Conservation (phyloP, 2,797 vertebrate species). For the Fringilla coelebs region DNA sequence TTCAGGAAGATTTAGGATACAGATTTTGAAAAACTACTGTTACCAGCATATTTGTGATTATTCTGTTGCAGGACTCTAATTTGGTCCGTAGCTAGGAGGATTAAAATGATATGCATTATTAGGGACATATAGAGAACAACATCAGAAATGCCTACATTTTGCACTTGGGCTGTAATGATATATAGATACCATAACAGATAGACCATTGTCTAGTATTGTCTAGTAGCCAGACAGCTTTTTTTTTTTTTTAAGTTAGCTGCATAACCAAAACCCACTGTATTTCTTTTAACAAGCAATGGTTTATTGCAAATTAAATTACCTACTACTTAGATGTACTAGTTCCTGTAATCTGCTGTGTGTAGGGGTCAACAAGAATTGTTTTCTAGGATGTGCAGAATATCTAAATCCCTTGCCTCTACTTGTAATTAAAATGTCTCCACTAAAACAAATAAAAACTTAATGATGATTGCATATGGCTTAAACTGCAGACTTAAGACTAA, state of each 20-base stretch:
- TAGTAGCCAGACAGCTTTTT: background rate
- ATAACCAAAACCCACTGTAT: background rate
- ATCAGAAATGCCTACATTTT: background rate
- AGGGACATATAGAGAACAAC: background rate
- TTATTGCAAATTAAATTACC: background rate
- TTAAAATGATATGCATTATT: background rate
- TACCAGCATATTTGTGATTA: background rate
- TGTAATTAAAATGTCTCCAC: background rate
- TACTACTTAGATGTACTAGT: background rate
- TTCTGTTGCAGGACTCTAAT: background rate
- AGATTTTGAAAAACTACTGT: background rate
- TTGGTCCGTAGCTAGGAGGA: background rate
- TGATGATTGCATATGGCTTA: rapidly evolving
- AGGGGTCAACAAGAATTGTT: background rate
- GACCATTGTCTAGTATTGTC: background rate
- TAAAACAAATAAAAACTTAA: background rate
- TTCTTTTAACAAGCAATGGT: background rate
- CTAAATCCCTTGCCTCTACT: background rate
- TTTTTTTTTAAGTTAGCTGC: background rate
- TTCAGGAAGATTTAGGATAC: background rate
- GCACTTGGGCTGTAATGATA: background rate
- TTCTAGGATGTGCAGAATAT: background rate
- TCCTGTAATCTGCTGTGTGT: background rate
- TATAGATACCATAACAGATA: background rate
- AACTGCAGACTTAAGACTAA: background rate